Conservation (phyloP, 2,888 invertebrate species). For the Melinaea menophilus region DNA sequence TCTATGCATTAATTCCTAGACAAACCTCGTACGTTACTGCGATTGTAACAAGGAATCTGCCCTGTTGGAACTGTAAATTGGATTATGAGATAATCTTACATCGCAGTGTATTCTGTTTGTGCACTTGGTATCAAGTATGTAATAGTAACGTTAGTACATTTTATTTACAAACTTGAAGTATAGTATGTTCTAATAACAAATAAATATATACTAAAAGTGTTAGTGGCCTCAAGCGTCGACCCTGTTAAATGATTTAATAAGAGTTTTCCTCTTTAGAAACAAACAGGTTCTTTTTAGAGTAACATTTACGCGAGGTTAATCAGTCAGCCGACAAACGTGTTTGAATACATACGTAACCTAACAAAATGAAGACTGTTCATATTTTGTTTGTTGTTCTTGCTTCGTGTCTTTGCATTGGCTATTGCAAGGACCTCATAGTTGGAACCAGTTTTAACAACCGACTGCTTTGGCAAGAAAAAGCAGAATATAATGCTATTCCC, state of each 20-base stretch:
- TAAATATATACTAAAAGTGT: no score
- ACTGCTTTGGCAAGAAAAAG: constrained; percentile 62
- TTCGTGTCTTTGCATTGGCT: constrained; percentile 49
- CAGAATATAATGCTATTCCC: constrained; percentile 66
- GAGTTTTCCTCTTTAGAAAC: constrained; percentile 51
- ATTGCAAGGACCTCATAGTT: constrained; percentile 66
- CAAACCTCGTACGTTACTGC: no score
- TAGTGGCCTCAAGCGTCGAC: no score
- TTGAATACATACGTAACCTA: constrained; percentile 42
- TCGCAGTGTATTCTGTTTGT: no score
- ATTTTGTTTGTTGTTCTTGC: constrained; percentile 51
- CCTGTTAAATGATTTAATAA: constrained; percentile 36
- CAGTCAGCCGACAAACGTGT: constrained; percentile 50
- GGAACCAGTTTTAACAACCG: constrained; percentile 67
- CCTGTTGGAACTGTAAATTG: no score
- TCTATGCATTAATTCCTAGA: no score
- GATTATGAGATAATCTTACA: no score
- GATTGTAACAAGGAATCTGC: no score
- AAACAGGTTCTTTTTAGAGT: constrained; percentile 45
- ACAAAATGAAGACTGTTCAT: constrained; percentile 56
- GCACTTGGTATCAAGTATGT: no score
- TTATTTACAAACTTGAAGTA: no score
- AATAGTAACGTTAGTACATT: no score
- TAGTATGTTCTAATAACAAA: no score
- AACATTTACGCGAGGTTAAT: constrained; percentile 32